Conservation (phyloP, 1,140 invertebrate species). For the Zaprionus africanus region DNA sequence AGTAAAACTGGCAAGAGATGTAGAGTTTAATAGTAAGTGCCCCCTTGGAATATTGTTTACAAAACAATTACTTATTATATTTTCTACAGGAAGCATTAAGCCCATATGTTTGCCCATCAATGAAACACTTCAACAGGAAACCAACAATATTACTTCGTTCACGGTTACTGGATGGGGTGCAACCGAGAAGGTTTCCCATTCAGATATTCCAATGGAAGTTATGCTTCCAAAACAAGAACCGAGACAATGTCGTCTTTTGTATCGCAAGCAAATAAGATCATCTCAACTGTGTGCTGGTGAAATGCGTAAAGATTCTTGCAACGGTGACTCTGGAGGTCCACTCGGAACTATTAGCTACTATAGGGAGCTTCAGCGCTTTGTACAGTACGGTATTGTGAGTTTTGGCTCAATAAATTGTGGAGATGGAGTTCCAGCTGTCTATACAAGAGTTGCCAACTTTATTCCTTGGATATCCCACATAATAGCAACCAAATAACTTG, state of each 20-base stretch:
- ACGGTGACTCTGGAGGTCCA: constrained; percentile 33
- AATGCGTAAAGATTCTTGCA: neutral
- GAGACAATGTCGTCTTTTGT: neutral
- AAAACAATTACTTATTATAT: too few relatives aligned
- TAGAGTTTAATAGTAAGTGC: neutral
- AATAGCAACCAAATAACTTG: too few relatives aligned
- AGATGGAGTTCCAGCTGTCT: neutral
- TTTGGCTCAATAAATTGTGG: neutral
- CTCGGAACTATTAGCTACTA: neutral
- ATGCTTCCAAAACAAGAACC: rapidly evolving
- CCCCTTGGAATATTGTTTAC: too few relatives aligned
- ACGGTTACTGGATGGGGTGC: constrained; percentile 27
- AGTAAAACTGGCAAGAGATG: constrained; percentile 4
- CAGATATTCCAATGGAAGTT: constrained; percentile 12
- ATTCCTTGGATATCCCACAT: constrained; percentile 24
- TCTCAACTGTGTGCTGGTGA: constrained; percentile 24
- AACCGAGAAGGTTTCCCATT: neutral
- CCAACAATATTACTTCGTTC: neutral
- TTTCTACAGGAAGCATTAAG: neutral
- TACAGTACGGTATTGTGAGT: constrained; percentile 37
- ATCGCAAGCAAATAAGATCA: neutral
- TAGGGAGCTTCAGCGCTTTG: neutral
- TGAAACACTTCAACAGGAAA: neutral
- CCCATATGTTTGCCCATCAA: constrained; percentile 16
- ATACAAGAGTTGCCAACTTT: constrained; percentile 27